Conservation (phyloP, 2,797 vertebrate genomes). For the Hemibagrus guttatus region DNA sequence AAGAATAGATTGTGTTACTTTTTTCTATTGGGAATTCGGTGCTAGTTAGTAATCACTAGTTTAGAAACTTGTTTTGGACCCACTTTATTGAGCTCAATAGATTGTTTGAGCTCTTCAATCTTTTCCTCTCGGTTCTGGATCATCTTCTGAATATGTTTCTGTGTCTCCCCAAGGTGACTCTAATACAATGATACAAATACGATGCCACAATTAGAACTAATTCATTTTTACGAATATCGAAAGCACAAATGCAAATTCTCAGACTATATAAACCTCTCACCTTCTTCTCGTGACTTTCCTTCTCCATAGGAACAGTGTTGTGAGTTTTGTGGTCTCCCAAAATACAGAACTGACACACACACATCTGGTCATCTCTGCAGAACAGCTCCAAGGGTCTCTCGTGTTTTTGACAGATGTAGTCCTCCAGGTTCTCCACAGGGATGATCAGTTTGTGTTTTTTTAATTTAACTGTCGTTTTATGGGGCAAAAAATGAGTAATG, state of each 20-base stretch:
- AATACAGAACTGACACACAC: conserved; percentile 61
- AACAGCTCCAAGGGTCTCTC: conserved; percentile 60
- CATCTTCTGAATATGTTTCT: conserved; percentile 33
- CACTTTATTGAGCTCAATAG: conserved; percentile 27
- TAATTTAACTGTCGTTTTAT: conserved; percentile 54
- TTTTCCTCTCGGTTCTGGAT: conserved; percentile 30
- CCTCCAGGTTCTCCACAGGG: conserved; percentile 45
- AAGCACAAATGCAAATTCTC: not conserved
- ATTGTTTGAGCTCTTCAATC: conserved; percentile 21
- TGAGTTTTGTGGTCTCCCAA: conserved; percentile 34
- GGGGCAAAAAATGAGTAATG: conserved; percentile 63
- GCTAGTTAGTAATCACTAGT: not conserved
- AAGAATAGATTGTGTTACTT: not conserved
- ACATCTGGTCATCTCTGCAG: conserved; percentile 60
- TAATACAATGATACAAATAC: not conserved
- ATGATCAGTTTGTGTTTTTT: conserved; percentile 68
- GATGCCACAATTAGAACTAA: not conserved
- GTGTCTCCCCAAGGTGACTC: conserved; percentile 14
- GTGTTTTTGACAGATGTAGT: conserved; percentile 61
- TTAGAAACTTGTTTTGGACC: not conserved
- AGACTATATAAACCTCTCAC: conserved; percentile 15
- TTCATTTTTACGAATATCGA: not conserved
- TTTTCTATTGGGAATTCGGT: no score
- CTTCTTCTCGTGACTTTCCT: conserved; percentile 41
- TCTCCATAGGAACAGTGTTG: conserved; percentile 37